Evolutionary conservation across 2,797 vertebrate species (phyloP), one percentile per base, ranked within the genome.

Genomic region (Chiropotes sagulatus): DNA sequence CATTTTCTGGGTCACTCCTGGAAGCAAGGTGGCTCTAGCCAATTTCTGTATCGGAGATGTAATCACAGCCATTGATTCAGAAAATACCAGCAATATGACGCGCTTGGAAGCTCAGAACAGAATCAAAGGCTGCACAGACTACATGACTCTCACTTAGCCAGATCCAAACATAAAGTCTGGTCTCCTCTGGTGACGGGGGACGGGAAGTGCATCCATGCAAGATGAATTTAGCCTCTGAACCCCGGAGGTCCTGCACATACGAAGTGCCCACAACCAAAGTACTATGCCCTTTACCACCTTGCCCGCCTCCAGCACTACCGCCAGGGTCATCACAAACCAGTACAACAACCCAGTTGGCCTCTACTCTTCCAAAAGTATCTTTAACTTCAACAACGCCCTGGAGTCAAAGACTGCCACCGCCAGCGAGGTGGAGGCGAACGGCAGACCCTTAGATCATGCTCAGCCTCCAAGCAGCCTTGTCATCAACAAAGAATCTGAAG

Each of bases 91-190:
- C n/a, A 98, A 87, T 96, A 99, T 99, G 99, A 99, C 99, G 0
- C 99, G 99, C 97, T 97, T 99, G 96, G 99, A 99, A 93, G 99
- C 99, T 0, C 99, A 99, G 98, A 99, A 99, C 98, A 99, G 99
- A 98, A 99, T 99, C 98, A 99, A 99, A 98, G 98, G 98, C 19
- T 99, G 99, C 50, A 4, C 98, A 19, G 99, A 99, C 36, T 99
- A 99, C 85, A 99, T 99, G 98, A 99, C 99, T 36, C 99, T 99
- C 91, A 99, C 99, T 0, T 99, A 94, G 99, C 99, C 99, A 99
- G 99, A 98, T 99, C 99, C 1, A 99, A 99, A 97, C 97, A 98
- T 50, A 99, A 99, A 99, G 98, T 99, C 98, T 99, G 99, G 99
- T 99, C 99, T 1, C 99, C 99, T 1, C 99, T 99, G 54, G 98